Base-by-base conservation (phyloP, 2,888 invertebrate genomes). In the Dasypolia templi region DNA sequence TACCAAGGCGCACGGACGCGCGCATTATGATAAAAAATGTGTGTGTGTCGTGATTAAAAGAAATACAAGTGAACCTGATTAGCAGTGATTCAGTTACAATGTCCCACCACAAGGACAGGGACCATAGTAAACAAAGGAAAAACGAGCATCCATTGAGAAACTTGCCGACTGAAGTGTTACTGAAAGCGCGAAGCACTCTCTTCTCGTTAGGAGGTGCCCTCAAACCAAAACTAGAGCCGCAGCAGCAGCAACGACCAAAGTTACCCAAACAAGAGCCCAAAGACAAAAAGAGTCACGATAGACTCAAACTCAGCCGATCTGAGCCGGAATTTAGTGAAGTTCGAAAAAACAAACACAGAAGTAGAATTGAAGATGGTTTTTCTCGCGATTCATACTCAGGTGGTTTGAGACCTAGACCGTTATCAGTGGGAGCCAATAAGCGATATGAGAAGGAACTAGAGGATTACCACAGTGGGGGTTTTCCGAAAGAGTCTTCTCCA, bases 181-280 rank as follows among this genome's bases (percentile, higher is more conserved):
- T 94, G 29, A 95, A 95, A 87, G 96, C 96, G 3, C 91, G 95
- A 74, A 96, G 93, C 79, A 96, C 96, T 35, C 87, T 96, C n/a
- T 92, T 94, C 29, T 95, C 95, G 3, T 87, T 96, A 66, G 92
- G 96, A 46, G 96, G 95, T 64, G 96, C 95, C 22, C 87, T 97
- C 29, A 97, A 96, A 90, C 87, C 95, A 17, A 95, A 93, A 88
- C 93, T 92, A 75, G 94, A 95, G 2, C 89, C 91, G 35, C 91
- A 90, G 26, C 89, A 89, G 67, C 79, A 76, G 26, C 79, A 75
- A 89, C 73, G 91, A 58, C 68, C 86, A 1, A 94, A 93, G 79
- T 70, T 86, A 46, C 84, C 91, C 2, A 97, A 97, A 72, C 92
- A 96, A 67, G 96, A 96, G 55, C 81, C 93, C 42, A 97, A 96